Evolutionary conservation across 92 coral and sea anemone genomes (phyloP).

Genomic region (Palythoa grandis): DNA sequence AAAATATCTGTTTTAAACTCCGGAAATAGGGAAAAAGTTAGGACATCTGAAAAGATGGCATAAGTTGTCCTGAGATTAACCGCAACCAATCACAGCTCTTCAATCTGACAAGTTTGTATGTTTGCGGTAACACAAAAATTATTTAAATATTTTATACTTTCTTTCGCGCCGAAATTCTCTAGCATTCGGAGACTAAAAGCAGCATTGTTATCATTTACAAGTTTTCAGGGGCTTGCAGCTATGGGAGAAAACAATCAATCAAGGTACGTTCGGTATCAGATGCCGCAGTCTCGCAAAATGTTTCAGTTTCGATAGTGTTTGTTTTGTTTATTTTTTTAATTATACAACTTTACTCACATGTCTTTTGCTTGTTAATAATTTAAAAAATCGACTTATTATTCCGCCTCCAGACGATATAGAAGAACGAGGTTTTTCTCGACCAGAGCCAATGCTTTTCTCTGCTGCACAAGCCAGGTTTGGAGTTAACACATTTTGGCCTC

Average conservation of each 20-base stretch:
- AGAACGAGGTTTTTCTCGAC: slow-evolving; percentile 6
- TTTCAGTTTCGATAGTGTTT: neutral
- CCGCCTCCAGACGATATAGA: slow-evolving; percentile 1
- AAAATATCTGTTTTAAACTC: neutral
- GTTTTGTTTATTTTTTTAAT: neutral
- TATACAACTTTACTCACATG: neutral
- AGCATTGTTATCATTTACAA: neutral
- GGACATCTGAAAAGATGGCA: slow-evolving; percentile 21
- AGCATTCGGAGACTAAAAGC: neutral
- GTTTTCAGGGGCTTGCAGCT: neutral
- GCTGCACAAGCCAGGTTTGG: neutral
- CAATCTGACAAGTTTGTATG: neutral
- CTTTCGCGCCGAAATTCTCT: neutral
- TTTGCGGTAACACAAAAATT: neutral
- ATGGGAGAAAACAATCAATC: slow-evolving; percentile 8
- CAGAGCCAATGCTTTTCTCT: slow-evolving; percentile 18
- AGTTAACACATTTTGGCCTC: no score
- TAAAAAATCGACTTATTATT: slow-evolving; percentile 12
- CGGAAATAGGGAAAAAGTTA: slow-evolving; percentile 7
- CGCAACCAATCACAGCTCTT: slow-evolving; percentile 11
- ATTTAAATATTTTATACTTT: neutral
- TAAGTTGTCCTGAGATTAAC: slow-evolving; percentile 11
- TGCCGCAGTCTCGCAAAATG: neutral
- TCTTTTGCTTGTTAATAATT: slow-evolving; percentile 1
- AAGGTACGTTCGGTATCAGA: slow-evolving; percentile 4